Base-by-base conservation (phyloP, 2,113 vertebrate species). In the Mus pahari region DNA sequence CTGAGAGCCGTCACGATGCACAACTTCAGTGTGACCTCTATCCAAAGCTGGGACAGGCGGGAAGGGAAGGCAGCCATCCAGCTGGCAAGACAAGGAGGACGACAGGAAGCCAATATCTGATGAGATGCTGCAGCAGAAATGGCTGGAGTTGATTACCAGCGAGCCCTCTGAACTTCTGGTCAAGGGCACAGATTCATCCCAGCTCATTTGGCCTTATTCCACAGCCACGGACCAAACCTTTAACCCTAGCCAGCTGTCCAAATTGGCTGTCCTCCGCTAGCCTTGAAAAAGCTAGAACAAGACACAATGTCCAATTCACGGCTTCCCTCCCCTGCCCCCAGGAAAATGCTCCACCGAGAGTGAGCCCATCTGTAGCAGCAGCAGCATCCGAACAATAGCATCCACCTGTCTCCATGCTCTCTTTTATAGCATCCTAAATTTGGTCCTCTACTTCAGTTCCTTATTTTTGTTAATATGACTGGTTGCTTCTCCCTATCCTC, bases 181-280 rank as follows among this genome's bases (percentile, higher is more conserved):
- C 95, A 97, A 97, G 94, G 94, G 42, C 96, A 95, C 82, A 94
- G 89, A 93, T 91, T 92, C 50, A 92, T 89, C 73, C 83, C 94
- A 60, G 91, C 88, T 95, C 86, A 95, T 92, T 36, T 96, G 97
- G 94, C 96, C 78, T 28, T 39, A 68, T 75, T 94, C 91, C 97
- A 97, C 36, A 74, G 79, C 33, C 87, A 70, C 74, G 86, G 74
- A 64, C 73, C 78, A 81, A 87, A 94, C 86, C 94, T 96, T 95
- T 93, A 87, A 75, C 87, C 92, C 10, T 42, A 87, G 70, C 89
- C 96, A 96, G 93, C 89, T 96, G 95, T 96, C 93, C 94, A 89
- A 90, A 96, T 55, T 97, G 94, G 91, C 92, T n/a, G 95, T 42
- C 73, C 68, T 91, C 93, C 39, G 68, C 74, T 71, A n/a, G n/a